phyloP scores from a whole-genome alignment of 2,113 vertebrate species.

The Hippolais icterina region DNA sequence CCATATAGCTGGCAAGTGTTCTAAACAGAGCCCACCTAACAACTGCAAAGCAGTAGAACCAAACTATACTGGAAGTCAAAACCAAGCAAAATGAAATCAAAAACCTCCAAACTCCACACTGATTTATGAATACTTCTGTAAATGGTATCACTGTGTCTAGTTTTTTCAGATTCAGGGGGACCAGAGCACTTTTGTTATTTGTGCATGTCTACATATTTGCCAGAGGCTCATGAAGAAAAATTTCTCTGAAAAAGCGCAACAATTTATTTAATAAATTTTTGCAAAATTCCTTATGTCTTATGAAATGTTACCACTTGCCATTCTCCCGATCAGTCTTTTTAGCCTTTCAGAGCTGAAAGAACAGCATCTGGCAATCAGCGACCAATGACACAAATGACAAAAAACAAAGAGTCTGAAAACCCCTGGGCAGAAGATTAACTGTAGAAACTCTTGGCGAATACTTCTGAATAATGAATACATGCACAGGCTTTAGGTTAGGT shows the following conservation, averaged over 20 bases:
- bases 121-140: slow-evolving; percentile 4
- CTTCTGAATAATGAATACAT: slow-evolving; percentile 68
- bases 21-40: slow-evolving; percentile 13
- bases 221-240: not conserved
- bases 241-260: not conserved
- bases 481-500: slow-evolving; percentile 17
- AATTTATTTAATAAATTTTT: not conserved
- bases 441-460: slow-evolving; percentile 47
- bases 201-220: slow-evolving; percentile 7
- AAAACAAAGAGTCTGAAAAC: not conserved
- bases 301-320: not conserved
- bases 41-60: slow-evolving; percentile 2
- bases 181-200: slow-evolving; percentile 38
- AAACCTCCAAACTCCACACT: not conserved
- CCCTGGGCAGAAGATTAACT: not conserved
- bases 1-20: not conserved
- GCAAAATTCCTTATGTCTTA: not conserved
- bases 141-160: not conserved
- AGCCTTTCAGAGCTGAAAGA: not conserved
- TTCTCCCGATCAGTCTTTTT: not conserved
- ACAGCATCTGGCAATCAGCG: slow-evolving; percentile 27
- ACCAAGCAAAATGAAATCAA: not conserved
- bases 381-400: slow-evolving; percentile 55
- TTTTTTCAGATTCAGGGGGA: not conserved
- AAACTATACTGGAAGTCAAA: not conserved